Evolutionary conservation across 2,888 invertebrate species (phyloP).

Genomic region (Acanthopleura granulata): DNA sequence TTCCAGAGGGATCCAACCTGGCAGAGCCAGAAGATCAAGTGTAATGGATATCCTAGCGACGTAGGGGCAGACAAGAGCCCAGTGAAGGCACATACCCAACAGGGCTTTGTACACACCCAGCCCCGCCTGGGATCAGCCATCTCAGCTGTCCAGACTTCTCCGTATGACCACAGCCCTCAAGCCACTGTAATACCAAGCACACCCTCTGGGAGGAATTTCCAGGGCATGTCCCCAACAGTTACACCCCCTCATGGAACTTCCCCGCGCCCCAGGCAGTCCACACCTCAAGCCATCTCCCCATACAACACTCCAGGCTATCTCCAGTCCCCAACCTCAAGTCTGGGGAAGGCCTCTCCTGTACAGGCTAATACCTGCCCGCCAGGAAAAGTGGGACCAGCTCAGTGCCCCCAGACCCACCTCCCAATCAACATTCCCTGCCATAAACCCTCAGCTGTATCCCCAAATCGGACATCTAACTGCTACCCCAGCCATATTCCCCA

Average conservation of each 20-base stretch:
- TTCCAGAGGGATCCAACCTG: not conserved
- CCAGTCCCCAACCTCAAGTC: slow-evolving; percentile 2
- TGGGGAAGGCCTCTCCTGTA: not conserved
- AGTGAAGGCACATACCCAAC: not conserved
- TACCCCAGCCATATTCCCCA: not conserved
- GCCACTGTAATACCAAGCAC: not conserved
- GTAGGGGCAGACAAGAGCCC: not conserved
- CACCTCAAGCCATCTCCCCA: not conserved
- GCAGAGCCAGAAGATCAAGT: not conserved
- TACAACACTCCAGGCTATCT: not conserved
- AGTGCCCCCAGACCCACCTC: too few relatives aligned
- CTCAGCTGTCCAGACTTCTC: not conserved
- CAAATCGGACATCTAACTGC: not conserved
- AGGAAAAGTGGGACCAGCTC: not conserved
- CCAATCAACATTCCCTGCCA: not conserved
- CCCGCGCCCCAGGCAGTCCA: not conserved
- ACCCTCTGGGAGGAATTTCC: not conserved
- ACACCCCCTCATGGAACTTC: not conserved
- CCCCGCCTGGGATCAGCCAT: not conserved
- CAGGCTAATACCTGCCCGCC: not conserved
- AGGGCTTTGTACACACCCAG: not conserved
- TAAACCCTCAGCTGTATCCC: not conserved
- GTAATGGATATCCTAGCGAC: not conserved
- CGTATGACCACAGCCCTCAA: not conserved
- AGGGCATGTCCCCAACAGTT: not conserved